Base-by-base conservation (phyloP, 2,113 vertebrate genomes). In the Rhinolophus ferrumequinum region DNA sequence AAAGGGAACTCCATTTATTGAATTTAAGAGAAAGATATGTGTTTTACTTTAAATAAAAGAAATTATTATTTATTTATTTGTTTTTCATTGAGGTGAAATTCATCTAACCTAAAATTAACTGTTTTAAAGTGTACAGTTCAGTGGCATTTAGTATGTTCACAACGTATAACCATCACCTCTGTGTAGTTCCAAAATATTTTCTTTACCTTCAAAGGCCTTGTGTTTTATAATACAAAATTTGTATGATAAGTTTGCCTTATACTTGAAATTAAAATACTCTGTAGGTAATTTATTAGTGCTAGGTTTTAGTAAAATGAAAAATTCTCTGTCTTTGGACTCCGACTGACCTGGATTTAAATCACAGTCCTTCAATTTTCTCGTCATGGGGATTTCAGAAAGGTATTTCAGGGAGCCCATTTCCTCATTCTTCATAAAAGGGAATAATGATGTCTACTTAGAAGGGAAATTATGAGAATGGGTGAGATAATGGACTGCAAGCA, bases 401-500 rank as follows among this genome's bases (percentile, higher is more conserved):
- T 64, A 28, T 90, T 93, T 84, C 64, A 77, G 64, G 10, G 33
- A 70, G 33, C 76, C 81, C 58, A 52, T 79, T 70, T 92, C 50
- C 93, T 70, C 73, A 33, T 52, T 93, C 15, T 62, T 88, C 70
- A 28, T 47, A 84, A 35, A 76, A 33, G 58, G 86, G 67, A 56
- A 93, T 95, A 95, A 81, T 56, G 66, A 84, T 35, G 52, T 66
- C 86, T 81, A 41, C 28, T 91, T 75, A 50, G 84, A 85, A 75
- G 30, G 64, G 72, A 64, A 93, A 79, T 35, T 54, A 83, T 56
- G 44, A 62, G 56, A 56, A 83, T 72, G 1, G 26, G 83, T 12
- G 90, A 84, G 87, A 95, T 91, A 88, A 96, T 75, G 93, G 72
- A 69, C 67, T 84, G 96, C 52, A 56, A 93, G 86, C 8, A 84